Conservation (phyloP, 2,888 invertebrate genomes). For the Erebia palarica region DNA sequence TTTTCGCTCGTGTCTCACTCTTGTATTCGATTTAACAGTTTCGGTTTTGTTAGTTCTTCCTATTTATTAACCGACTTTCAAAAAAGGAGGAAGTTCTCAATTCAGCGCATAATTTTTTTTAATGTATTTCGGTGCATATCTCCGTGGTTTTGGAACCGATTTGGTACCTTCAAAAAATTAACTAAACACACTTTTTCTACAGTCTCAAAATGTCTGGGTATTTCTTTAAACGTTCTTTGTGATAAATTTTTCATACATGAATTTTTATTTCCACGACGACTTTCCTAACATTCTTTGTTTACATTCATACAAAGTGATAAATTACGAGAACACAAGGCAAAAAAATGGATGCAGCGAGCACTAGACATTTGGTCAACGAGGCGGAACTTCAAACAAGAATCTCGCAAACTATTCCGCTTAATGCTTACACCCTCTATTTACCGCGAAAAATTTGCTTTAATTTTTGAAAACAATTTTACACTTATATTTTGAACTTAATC, state of each 20-base stretch:
- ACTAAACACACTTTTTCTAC: no score
- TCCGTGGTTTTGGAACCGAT: no score
- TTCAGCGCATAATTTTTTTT: no score
- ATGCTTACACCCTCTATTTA: slow-evolving; percentile 13
- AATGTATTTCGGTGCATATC: no score
- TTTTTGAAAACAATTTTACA: background rate
- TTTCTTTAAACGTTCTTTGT: background rate
- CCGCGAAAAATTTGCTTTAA: background rate
- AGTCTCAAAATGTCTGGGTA: no score
- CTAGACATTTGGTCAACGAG: slow-evolving; percentile 25
- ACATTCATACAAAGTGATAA: slow-evolving; percentile 25
- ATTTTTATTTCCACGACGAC: background rate
- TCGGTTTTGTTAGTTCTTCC: background rate
- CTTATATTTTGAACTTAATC: background rate
- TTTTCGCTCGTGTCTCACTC: slow-evolving; percentile 39
- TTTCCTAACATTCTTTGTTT: slow-evolving; percentile 22
- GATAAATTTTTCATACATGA: background rate
- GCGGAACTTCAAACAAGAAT: slow-evolving; percentile 29
- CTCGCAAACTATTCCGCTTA: slow-evolving; percentile 23
- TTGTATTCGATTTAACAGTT: background rate
- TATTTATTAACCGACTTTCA: no score
- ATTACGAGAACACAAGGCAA: slow-evolving; percentile 27
- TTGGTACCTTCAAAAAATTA: no score
- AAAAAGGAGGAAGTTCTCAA: no score
- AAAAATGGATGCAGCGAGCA: slow-evolving; percentile 23